Evolutionary conservation across 2,888 invertebrate species (phyloP).

Genomic region (Hemicrepidius hirtus): DNA sequence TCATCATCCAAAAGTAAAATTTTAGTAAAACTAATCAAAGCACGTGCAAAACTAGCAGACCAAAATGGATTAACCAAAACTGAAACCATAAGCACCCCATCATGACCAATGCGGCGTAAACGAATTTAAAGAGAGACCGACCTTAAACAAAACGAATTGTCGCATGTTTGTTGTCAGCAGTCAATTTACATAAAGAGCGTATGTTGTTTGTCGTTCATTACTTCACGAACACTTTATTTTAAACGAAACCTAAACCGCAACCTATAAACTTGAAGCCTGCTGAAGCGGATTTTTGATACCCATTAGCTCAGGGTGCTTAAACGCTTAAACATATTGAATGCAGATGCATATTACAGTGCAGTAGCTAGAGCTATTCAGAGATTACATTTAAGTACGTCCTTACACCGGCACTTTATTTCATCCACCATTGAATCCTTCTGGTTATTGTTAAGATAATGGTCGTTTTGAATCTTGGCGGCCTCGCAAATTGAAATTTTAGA

Average conservation of each 20-base stretch:
- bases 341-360: constrained; percentile 7
- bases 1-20: constrained; percentile 27
- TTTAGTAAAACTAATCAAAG: constrained; percentile 29
- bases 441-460: not conserved
- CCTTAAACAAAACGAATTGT: constrained; percentile 23
- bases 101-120: not conserved
- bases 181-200: constrained; percentile 37
- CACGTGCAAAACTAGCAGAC: constrained; percentile 15
- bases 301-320: constrained; percentile 4
- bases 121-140: not conserved
- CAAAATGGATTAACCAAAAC: constrained; percentile 27
- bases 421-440: not conserved
- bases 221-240: constrained; percentile 18
- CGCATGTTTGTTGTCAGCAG: constrained; percentile 36
- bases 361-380: not conserved
- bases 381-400: constrained; percentile 9
- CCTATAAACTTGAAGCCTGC: constrained; percentile 2
- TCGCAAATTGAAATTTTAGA: constrained; percentile 12
- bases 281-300: constrained; percentile 1
- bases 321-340: constrained; percentile 8
- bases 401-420: constrained; percentile 18
- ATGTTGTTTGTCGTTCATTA: constrained; percentile 35
- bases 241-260: constrained; percentile 11
- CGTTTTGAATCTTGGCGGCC: not conserved
- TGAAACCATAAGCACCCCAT: not conserved